Evolutionary conservation across 2,113 vertebrate species (phyloP).

Genomic region (Seriola dumerili): DNA sequence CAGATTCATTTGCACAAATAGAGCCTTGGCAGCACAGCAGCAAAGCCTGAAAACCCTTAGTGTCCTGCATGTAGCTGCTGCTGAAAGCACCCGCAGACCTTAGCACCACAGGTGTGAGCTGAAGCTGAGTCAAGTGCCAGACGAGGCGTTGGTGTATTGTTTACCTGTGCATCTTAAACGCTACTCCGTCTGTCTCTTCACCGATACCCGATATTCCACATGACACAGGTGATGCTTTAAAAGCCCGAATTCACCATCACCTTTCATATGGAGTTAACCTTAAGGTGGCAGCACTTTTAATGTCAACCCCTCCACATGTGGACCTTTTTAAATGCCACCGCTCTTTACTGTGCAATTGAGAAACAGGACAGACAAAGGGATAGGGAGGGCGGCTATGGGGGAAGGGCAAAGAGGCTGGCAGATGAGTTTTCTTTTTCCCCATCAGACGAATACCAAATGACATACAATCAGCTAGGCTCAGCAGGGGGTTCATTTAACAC

Average conservation of each 20-base stretch:
- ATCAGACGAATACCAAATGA: constrained; percentile 69
- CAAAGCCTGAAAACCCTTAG: not conserved
- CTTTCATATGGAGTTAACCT: constrained; percentile 80
- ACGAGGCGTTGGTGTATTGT: constrained; percentile 41
- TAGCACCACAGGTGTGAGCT: constrained; percentile 45
- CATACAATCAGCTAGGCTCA: constrained; percentile 68
- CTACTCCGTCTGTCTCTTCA: constrained; percentile 16
- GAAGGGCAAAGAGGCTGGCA: constrained; percentile 37
- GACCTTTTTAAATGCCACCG: constrained; percentile 85
- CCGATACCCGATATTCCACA: constrained; percentile 57
- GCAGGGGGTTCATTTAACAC: constrained; percentile 75
- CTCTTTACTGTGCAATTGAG: constrained; percentile 77
- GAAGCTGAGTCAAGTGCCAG: constrained; percentile 41
- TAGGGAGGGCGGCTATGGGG: constrained; percentile 11
- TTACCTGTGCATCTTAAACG: constrained; percentile 59
- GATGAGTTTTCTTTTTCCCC: constrained; percentile 54
- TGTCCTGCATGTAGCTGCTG: constrained; percentile 26
- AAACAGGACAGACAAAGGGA: constrained; percentile 73
- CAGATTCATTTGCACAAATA: constrained; percentile 61
- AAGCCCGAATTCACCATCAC: constrained; percentile 69
- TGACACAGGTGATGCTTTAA: constrained; percentile 69
- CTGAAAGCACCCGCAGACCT: constrained; percentile 22
- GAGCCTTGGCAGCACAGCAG: constrained; percentile 2
- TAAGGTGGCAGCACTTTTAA: constrained; percentile 82
- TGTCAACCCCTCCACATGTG: constrained; percentile 79